A percentile compares a stretch with the other conserved stretches of the same genome.
Evolutionary conservation across 1,140 invertebrate genomes (phyloP).

Genomic region (Conus betulinus): DNA sequence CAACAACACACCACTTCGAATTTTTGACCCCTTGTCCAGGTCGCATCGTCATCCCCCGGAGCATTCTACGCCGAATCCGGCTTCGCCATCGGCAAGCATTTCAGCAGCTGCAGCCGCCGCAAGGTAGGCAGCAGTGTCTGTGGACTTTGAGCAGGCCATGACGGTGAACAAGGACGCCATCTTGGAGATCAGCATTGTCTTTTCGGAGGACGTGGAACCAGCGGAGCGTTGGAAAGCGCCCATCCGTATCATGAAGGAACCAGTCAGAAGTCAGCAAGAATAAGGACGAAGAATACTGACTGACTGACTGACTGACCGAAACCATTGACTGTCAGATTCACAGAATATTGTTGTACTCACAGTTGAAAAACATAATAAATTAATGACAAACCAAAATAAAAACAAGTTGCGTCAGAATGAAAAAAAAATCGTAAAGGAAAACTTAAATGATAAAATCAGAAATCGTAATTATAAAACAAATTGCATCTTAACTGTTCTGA

Average conservation of each 20-base stretch:
- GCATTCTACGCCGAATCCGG: constrained; percentile 47
- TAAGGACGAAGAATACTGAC: no score
- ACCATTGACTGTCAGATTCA: no score
- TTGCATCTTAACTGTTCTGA: no score
- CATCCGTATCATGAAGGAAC: constrained; percentile 6
- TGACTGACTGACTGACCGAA: no score
- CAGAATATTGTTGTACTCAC: no score
- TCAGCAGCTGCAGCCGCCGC: neutral
- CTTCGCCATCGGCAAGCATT: constrained; percentile 39
- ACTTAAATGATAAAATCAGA: no score
- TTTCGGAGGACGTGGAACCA: neutral
- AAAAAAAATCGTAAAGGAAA: no score
- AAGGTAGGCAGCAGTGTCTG: constrained; percentile 28
- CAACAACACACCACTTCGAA: no score
- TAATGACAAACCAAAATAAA: no score
- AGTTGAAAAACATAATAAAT: no score
- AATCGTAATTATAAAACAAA: no score
- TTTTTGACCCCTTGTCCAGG: neutral
- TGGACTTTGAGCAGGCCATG: constrained; percentile 41
- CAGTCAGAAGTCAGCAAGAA: neutral
- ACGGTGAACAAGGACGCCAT: constrained; percentile 19
- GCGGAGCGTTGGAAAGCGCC: neutral
- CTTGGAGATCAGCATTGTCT: neutral
- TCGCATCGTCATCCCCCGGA: constrained; percentile 43
- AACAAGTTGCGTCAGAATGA: no score